Base-by-base conservation (phyloP, 2,797 vertebrate species). In the Lepus oiostolus region DNA sequence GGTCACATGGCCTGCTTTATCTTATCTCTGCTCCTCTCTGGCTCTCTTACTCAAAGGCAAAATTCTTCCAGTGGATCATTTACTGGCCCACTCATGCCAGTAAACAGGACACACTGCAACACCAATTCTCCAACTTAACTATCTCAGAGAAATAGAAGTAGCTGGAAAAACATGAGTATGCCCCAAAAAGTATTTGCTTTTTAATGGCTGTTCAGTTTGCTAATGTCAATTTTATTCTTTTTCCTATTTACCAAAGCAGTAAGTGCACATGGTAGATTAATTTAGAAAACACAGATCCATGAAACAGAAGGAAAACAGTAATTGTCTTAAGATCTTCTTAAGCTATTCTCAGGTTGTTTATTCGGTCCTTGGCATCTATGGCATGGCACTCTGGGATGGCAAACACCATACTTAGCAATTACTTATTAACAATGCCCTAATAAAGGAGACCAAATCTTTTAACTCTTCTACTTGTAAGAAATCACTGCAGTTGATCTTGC, bases 161-260 rank as follows among this genome's bases (percentile, higher is more conserved):
- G n/a, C 50, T 77, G 7, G 58, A 62, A 67, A 54, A 62, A 50
- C 85, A 22, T 58, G 7, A 83, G 28, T 22, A 38, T 47, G 50
- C 3, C 38, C 30, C 71, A 11, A 9, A 84, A 86, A 95, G 68
- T n/a, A 80, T 65, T 90, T 91, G 63, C 32, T 77, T 93, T 85
- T 88, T 88, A 75, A 67, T 58, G 60, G 35, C 19, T 32, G 82
- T 12, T 2, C 12, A 67, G 77, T 89, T 82, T 58, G 75, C n/a
- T 68, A 92, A 80, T 19, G 24, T 30, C 85, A 47, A 60, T 85
- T 97, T 94, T 87, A 72, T 89, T 86, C 70, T 84, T 79, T 58
- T 88, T 89, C 54, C n/a, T 92, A 62, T 89, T 76, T 85, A 58
- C 54, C 52, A 77, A 92, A 91, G 50, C 76, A 82, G 19, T 26